Conservation (phyloP, 2,113 vertebrate species). For the Tragelaphus imberbis region DNA sequence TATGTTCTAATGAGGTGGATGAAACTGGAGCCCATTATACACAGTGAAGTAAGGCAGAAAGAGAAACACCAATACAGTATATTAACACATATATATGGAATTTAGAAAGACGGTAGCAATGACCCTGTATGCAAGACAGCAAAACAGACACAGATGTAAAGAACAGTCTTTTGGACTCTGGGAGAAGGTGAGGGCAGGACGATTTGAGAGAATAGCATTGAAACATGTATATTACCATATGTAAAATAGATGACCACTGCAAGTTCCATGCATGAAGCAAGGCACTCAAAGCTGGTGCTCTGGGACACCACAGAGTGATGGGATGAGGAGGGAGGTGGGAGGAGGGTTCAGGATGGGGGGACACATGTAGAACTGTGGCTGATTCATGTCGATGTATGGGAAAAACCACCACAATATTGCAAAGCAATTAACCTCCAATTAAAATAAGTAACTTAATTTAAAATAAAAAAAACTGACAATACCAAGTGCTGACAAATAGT, state of each 20-base stretch:
- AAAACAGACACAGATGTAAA: background rate
- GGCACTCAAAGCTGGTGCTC: background rate
- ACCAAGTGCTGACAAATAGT: background rate
- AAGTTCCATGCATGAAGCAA: fast-evolving
- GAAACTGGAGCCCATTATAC: background rate
- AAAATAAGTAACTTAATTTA: background rate
- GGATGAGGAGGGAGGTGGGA: background rate
- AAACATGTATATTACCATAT: background rate
- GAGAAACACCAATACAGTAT: background rate
- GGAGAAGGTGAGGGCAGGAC: background rate
- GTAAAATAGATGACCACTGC: background rate
- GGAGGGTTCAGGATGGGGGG: background rate
- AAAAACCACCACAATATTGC: background rate
- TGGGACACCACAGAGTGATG: background rate
- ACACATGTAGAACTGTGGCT: background rate
- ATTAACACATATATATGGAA: background rate
- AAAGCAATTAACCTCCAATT: background rate
- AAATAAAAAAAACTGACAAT: background rate
- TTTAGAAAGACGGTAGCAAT: background rate
- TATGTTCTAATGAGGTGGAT: background rate
- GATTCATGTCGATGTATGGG: background rate
- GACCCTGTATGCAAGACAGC: background rate
- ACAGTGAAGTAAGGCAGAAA: background rate
- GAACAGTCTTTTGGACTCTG: background rate
- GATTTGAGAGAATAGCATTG: background rate